A percentile compares a stretch with the other conserved stretches of the same genome.
These are phyloP conservation scores for Aquatica leii DNA, from an alignment of 2,888 invertebrate genomes.

Conservation along the genomic window DNA sequence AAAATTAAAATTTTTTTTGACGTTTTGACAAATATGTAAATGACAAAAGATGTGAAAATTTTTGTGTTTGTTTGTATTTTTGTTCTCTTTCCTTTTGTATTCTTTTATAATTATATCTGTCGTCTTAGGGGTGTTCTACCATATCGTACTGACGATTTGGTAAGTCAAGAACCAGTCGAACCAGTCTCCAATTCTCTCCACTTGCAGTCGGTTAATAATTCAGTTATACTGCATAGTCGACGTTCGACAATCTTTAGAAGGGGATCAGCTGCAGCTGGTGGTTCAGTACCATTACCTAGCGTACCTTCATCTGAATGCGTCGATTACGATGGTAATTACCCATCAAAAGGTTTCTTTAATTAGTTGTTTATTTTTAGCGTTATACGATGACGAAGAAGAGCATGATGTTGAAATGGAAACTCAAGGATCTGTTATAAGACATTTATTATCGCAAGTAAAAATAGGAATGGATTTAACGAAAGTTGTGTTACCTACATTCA, in stretches of 20 bases:
- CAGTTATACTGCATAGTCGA: too few relatives aligned
- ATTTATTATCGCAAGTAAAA: constrained; percentile 96
- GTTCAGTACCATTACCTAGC: not conserved
- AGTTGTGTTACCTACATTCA: constrained; percentile 98
- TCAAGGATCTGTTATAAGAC: constrained; percentile 97
- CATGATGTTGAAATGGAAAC: constrained; percentile 93
- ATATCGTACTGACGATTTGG: constrained; percentile 5
- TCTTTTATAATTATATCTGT: too few relatives aligned
- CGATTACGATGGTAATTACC: constrained; percentile 33
- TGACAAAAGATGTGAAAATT: too few relatives aligned
- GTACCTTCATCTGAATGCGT: constrained; percentile 12
- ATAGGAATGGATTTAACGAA: constrained; percentile 99
- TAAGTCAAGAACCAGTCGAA: constrained; percentile 5
- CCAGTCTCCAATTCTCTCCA: too few relatives aligned
- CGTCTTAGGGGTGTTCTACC: constrained; percentile 8
- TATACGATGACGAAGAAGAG: constrained; percentile 91
- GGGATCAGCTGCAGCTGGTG: not conserved
- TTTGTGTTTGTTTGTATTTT: too few relatives aligned
- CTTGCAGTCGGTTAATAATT: too few relatives aligned
- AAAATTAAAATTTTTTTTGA: too few relatives aligned
- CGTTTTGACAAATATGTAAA: too few relatives aligned
- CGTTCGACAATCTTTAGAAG: too few relatives aligned
- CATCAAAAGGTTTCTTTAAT: not conserved
- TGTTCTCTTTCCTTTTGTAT: too few relatives aligned
- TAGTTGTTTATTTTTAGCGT: constrained; percentile 68